Base-by-base conservation (phyloP, 1,140 invertebrate species). In the Drosophila asahinai region DNA sequence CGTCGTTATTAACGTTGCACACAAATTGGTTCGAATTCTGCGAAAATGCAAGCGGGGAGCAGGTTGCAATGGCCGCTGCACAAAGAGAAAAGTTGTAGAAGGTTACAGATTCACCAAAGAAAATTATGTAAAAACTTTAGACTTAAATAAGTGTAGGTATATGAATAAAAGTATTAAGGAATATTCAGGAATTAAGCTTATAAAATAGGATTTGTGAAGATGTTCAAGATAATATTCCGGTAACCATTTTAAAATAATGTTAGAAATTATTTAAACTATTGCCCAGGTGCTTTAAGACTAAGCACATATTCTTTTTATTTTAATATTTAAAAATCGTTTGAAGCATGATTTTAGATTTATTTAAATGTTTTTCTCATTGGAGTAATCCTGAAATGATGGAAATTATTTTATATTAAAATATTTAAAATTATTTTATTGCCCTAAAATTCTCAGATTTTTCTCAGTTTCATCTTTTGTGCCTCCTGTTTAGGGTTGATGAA, bases 1-100 rank as follows among this genome's bases (percentile, higher is more conserved):
- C 63, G 70, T 47, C 70, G 83, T 87, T 87, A 87, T 87, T 87
- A 87, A 87, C 83, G 84, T 79, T 81, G 65, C 55, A 66, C 81
- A 84, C 86, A 87, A 89, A 87, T 87, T 87, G 84, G 84, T 89
- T 84, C 77, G 77, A 90, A 89, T 90, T 73, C 86, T 81, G 81
- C 57, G 81, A 83, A 89, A 89, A 72, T 89, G 84, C 84, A 81
- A 48, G 40, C 27, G 59, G 48, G 49, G 49, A 57, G 62, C 66
- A 68, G 66, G 72, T 83, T 80, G 77, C 81, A 80, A 78, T 78
- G 81, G 58, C 55, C 25, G 38, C n/a, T 60, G 62, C 55, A 80
- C 75, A 11, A 22, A 36, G 12, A 68, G 38, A 71, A 71, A 66
- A 30, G 1, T 1, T 22, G 0, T 22, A 6, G 0, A n/a, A 7